Conservation (phyloP, 2,113 vertebrate genomes). For the Oryzias javanicus region DNA sequence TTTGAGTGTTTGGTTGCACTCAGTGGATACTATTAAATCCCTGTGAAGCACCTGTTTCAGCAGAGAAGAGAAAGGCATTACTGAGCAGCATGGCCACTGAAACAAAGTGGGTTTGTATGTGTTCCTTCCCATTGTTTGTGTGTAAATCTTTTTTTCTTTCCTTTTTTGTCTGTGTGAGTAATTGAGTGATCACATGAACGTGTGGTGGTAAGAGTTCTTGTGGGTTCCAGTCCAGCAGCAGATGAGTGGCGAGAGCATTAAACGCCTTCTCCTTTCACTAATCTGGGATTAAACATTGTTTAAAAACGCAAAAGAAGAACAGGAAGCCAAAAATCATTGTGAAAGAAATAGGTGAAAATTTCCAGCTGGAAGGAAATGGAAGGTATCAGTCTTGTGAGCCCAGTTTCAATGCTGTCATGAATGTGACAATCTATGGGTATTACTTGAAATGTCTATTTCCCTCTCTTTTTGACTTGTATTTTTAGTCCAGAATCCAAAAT, state of each 20-base stretch:
- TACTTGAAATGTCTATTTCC: too few relatives aligned
- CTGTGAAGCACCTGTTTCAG: conserved; percentile 38
- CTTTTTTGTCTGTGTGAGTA: conserved; percentile 8
- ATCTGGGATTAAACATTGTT: conserved; percentile 69
- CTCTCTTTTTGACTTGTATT: too few relatives aligned
- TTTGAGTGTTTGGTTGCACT: conserved; percentile 35
- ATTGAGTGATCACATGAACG: conserved; percentile 8
- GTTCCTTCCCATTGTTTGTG: conserved; percentile 1
- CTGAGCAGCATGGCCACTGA: background rate
- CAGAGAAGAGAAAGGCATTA: conserved; percentile 1
- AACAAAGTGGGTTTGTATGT: background rate
- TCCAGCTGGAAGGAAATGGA: too few relatives aligned
- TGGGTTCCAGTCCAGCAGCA: conserved; percentile 61
- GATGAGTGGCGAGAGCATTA: conserved; percentile 61
- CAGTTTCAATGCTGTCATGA: background rate
- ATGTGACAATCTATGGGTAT: background rate
- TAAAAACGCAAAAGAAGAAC: conserved; percentile 62
- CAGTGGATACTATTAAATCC: conserved; percentile 30
- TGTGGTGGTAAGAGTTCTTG: conserved; percentile 32
- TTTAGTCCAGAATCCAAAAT: too few relatives aligned
- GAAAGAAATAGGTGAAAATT: background rate
- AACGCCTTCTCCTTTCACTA: conserved; percentile 56
- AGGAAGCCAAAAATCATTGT: conserved; percentile 46
- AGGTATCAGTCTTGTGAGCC: background rate
- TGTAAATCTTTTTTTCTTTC: conserved; percentile 6